A percentile compares a stretch with the other conserved stretches of the same genome.
These are phyloP conservation scores for Mirounga angustirostris DNA, from an alignment of 2,113 vertebrate genomes.

Conservation along the genomic window DNA sequence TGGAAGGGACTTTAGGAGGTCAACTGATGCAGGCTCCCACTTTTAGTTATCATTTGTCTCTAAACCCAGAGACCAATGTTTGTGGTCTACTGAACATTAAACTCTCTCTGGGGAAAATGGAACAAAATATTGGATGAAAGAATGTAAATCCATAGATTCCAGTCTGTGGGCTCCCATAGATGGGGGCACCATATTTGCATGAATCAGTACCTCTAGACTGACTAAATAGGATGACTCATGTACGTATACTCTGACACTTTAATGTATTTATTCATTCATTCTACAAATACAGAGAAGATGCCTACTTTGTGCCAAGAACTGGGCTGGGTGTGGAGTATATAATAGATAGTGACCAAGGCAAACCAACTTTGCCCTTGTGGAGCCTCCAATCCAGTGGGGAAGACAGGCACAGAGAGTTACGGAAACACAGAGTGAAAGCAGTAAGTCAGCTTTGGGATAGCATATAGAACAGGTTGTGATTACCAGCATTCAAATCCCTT, in stretches of 20 bases:
- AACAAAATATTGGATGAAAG: background rate
- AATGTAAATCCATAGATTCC: background rate
- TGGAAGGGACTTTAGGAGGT: background rate
- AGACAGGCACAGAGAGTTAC: background rate
- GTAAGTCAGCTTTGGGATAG: background rate
- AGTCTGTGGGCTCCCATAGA: background rate
- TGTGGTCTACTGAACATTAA: background rate
- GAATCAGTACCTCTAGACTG: background rate
- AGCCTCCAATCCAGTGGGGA: background rate
- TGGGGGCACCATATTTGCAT: background rate
- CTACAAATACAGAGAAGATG: background rate
- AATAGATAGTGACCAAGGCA: background rate
- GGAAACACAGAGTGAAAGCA: background rate
- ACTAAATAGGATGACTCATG: background rate
- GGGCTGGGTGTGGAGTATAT: background rate
- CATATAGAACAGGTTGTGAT: background rate
- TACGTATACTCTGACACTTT: background rate
- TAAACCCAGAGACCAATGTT: background rate
- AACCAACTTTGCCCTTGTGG: background rate
- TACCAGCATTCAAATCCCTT: background rate
- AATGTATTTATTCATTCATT: background rate
- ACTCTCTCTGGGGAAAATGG: background rate
- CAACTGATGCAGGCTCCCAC: background rate
- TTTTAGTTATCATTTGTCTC: background rate
- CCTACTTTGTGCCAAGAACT: background rate